A percentile compares a stretch with the other conserved stretches of the same genome.
These are phyloP conservation scores for Pelodiscus sinensis DNA, from an alignment of 2,113 vertebrate species.

Conservation along the genomic window DNA sequence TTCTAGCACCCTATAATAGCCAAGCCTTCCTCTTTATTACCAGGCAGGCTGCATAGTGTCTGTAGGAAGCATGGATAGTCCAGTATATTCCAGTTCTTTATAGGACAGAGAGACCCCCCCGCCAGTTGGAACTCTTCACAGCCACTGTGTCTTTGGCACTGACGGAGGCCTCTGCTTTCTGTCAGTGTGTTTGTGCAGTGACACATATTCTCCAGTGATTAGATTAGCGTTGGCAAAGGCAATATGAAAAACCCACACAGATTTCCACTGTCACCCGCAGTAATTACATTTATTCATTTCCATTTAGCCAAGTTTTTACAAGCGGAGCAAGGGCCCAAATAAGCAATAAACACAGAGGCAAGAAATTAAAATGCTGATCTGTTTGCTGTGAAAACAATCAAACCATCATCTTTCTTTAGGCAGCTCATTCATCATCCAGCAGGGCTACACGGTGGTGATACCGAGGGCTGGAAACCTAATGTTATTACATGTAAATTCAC, in stretches of 20 bases:
- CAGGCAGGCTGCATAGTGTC: background rate
- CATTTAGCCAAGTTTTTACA: constrained; percentile 91
- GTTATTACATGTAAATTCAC: constrained; percentile 92
- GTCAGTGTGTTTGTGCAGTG: constrained; percentile 82
- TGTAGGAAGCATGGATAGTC: background rate
- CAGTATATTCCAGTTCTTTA: background rate
- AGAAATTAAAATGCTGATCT: constrained; percentile 93
- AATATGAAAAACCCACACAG: constrained; percentile 88
- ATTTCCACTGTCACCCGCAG: constrained; percentile 89
- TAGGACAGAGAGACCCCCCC: background rate
- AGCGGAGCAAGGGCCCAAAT: constrained; percentile 88
- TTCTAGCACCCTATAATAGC: background rate
- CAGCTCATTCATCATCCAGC: constrained; percentile 86
- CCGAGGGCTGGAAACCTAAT: constrained; percentile 82
- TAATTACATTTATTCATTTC: constrained; percentile 95
- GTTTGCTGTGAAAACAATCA: constrained; percentile 91
- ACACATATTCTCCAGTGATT: constrained; percentile 87
- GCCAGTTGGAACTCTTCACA: constrained; percentile 25
- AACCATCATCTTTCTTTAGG: constrained; percentile 91
- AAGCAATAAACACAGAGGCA: constrained; percentile 91
- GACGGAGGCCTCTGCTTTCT: constrained; percentile 81
- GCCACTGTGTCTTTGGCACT: constrained; percentile 62
- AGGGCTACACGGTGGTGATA: constrained; percentile 81
- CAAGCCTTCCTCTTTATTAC: background rate
- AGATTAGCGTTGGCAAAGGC: constrained; percentile 88